Evolutionary conservation across 2,113 vertebrate species (phyloP).

Genomic region (Heterocephalus glaber): DNA sequence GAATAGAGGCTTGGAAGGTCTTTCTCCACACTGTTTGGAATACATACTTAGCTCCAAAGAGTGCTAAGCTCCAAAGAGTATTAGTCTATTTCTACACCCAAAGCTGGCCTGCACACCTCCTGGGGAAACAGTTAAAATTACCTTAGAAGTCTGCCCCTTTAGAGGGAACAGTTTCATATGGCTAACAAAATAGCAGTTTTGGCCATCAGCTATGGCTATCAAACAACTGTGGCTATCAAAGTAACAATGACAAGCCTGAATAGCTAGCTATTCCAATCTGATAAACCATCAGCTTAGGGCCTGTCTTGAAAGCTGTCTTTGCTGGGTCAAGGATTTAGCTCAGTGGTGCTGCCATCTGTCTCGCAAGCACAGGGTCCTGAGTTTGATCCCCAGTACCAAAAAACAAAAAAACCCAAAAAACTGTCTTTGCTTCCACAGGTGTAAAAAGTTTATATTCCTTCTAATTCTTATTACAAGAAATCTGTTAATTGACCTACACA

Average conservation of each 20-base stretch:
- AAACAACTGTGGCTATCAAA: neutral
- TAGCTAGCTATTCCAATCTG: neutral
- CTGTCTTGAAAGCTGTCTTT: neutral
- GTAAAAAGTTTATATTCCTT: neutral
- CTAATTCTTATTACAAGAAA: neutral
- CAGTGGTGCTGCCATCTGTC: too few species aligned
- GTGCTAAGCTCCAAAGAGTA: neutral
- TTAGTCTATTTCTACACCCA: neutral
- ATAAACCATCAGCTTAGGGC: neutral
- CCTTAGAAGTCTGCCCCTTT: neutral
- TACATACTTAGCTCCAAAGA: neutral
- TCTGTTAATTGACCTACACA: neutral
- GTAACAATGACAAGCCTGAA: neutral
- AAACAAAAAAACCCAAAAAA: too few species aligned
- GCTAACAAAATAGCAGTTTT: neutral
- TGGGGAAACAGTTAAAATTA: neutral
- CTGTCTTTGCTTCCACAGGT: neutral
- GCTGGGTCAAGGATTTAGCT: too few species aligned
- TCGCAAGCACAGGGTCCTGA: too few species aligned
- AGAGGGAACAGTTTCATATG: neutral
- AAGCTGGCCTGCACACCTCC: neutral
- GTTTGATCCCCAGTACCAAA: too few species aligned
- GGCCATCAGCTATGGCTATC: neutral
- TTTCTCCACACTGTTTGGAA: neutral
- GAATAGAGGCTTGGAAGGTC: neutral